Evolutionary conservation across 2,888 invertebrate genomes (phyloP), one percentile per base, ranked within the genome.

Genomic region (Arctia plantaginis): DNA sequence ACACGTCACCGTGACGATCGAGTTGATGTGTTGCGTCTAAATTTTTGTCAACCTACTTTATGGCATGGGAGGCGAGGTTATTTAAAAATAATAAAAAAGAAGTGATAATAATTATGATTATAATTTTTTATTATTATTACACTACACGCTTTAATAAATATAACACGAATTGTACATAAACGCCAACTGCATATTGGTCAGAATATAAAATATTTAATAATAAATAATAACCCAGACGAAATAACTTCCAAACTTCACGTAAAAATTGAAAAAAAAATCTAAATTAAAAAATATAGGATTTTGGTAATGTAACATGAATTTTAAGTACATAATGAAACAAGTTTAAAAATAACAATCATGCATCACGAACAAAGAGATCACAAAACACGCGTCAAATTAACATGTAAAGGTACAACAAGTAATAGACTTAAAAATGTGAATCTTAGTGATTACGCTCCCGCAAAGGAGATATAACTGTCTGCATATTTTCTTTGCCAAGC

Each of bases 401-500:
- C 59, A 71, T 59, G 69, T 69, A 73, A 75, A 71, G 55, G 68
- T 18, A 70, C 39, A 62, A n/a, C 59, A 13, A 39, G 71, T 55
- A 64, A 59, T 12, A 30, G 23, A 41, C 39, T 27, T 35, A n/a
- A 39, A 41, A 15, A 13, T 35, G 35, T 35, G 35, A 44, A 33
- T 64, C 30, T 88, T 75, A 93, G 85, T 94, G 92, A 85, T 95
- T 95, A 69, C 95, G 91, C 85, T 95, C 95, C 62, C 95, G 88
- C 35, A 95, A 80, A 1, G 95, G 95, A n/a, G 95, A 95, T n/a
- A 95, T 86, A 55, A 91, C 88, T 12, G 90, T 85, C 77, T 90
- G 93, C 59, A 93, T 76, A 82, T 95, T 95, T 85, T 95, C 95
- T 86, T 95, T 95, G 72, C 95, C 95, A 66, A 95, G 87, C 88